Conservation (phyloP, 2,113 vertebrate genomes). For the Myiozetetes cayanensis region DNA sequence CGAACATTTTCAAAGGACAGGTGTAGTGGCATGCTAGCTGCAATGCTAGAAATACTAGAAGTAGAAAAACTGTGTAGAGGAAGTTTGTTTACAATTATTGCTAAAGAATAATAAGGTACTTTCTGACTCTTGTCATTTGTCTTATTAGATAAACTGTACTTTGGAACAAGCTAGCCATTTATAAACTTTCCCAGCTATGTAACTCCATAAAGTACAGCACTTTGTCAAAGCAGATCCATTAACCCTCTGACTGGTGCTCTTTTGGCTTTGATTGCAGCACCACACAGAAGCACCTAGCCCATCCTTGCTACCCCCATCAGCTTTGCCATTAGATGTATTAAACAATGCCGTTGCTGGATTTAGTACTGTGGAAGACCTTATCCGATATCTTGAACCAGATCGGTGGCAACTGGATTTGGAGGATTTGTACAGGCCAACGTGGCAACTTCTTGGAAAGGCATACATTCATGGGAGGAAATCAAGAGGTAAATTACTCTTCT, state of each 20-base stretch:
- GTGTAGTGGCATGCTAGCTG: neutral
- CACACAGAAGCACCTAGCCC: slow-evolving; percentile 78
- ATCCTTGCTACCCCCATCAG: slow-evolving; percentile 70
- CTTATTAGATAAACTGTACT: slow-evolving; percentile 7
- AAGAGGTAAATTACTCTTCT: slow-evolving; percentile 79
- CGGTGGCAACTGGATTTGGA: slow-evolving; percentile 95
- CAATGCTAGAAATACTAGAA: neutral
- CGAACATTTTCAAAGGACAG: neutral
- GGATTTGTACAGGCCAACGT: slow-evolving; percentile 90
- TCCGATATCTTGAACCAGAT: slow-evolving; percentile 94
- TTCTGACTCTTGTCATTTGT: slow-evolving; percentile 23
- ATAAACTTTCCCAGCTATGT: slow-evolving; percentile 31
- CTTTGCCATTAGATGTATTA: slow-evolving; percentile 83
- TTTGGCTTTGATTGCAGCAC: slow-evolving; percentile 73
- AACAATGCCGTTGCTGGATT: slow-evolving; percentile 84
- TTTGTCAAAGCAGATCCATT: slow-evolving; percentile 23
- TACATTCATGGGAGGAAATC: slow-evolving; percentile 91
- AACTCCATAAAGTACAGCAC: neutral
- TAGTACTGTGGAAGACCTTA: slow-evolving; percentile 93
- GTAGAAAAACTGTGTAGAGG: neutral
- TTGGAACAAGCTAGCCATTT: neutral
- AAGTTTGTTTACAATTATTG: neutral
- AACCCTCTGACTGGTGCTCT: slow-evolving; percentile 14
- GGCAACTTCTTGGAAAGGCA: slow-evolving; percentile 93
- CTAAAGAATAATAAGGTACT: slow-evolving; percentile 12